Base-by-base conservation (phyloP, 2,113 vertebrate genomes). In the Ceyx margarethae region DNA sequence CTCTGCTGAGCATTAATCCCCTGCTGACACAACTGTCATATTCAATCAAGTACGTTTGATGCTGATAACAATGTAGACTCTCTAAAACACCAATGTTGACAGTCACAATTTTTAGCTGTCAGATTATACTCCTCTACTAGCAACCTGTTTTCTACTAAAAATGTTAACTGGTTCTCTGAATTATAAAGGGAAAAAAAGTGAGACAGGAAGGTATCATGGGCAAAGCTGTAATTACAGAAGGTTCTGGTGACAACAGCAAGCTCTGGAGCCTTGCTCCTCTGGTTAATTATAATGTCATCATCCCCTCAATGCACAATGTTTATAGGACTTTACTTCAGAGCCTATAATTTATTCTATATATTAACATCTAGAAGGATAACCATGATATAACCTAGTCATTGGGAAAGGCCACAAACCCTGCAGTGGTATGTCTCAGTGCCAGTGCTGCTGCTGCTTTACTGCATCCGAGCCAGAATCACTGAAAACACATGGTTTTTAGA, bases 261-360 rank as follows among this genome's bases (percentile, higher is more conserved):
- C 37, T 94, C 92, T 95, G 68, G 58, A 76, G 82, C 87, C 91
- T 97, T 94, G 87, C 33, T 91, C 37, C 51, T 91, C 85, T 95
- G 84, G 93, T 90, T 95, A 97, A 94, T 76, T 93, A 93, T 79
- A 54, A 95, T 94, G 93, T 96, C 82, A 87, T 90, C 53, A 92
- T 95, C 31, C 16, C 15, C 76, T 97, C 81, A 89, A 46, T 25
- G 67, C 71, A 86, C 64, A 88, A 15, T 81, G 81, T 88, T 96
- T 95, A 92, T 15, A 97, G 93, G 80, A 91, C 73, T 95, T 97
- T 91, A 96, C 91, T 96, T 96, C 90, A 87, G 73, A 60, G 50
- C 58, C 97, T 97, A 57, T 96, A 61, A 98, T 98, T 97, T 97
- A 91, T 96, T 97, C 95, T 97, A 96, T 97, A 97, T 97, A 96